Conservation (phyloP, 2,888 invertebrate species). For the Drosophila anomalata region DNA sequence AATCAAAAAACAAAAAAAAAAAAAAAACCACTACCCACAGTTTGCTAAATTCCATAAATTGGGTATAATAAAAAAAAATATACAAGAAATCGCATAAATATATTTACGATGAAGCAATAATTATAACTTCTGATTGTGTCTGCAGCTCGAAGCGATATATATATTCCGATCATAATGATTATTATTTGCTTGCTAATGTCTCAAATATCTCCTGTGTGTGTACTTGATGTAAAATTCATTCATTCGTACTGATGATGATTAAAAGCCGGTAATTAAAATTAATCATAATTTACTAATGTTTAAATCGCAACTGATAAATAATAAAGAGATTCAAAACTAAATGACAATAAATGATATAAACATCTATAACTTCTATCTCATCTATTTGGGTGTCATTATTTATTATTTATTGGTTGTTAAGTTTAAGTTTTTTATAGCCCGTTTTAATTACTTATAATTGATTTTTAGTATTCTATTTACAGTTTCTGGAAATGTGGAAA, state of each 20-base stretch:
- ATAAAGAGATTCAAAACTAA: constrained; percentile 56
- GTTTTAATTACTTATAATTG: too few relatives aligned
- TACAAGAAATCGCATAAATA: constrained; percentile 2
- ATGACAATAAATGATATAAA: constrained; percentile 65
- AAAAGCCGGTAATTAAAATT: constrained; percentile 7
- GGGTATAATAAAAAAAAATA: constrained; percentile 13
- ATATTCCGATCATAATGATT: constrained; percentile 12
- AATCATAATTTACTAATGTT: constrained; percentile 24
- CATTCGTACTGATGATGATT: constrained; percentile 38
- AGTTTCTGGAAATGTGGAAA: constrained; percentile 1
- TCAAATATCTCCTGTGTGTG: constrained; percentile 24
- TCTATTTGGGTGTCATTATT: background rate
- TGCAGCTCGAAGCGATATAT: constrained; percentile 3
- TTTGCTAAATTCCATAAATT: constrained; percentile 26
- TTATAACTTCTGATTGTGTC: constrained; percentile 4
- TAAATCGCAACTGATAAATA: constrained; percentile 30
- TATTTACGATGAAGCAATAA: constrained; percentile 25
- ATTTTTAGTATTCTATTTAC: background rate
- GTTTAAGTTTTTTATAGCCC: background rate
- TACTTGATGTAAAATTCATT: constrained; percentile 25
- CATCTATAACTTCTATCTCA: background rate
- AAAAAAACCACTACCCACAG: constrained; percentile 38
- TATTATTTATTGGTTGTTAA: background rate
- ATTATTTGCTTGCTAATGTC: constrained; percentile 20
- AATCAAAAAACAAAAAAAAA: background rate